These are phyloP conservation scores for Tribolium castaneum DNA, from an alignment of 1,140 invertebrate genomes.

Conservation along the genomic window DNA sequence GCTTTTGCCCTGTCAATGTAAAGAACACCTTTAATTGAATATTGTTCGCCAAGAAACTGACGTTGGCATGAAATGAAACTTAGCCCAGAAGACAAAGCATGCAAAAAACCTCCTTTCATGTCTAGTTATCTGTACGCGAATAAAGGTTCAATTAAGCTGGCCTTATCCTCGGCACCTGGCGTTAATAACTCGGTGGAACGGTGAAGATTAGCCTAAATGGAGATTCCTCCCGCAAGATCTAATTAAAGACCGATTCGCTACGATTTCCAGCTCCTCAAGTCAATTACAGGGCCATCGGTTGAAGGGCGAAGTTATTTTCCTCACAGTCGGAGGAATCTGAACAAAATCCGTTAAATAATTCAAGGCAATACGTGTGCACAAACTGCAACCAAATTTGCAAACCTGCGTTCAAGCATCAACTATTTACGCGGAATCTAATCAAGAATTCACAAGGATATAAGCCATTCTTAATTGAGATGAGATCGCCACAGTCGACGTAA, in stretches of 20 bases:
- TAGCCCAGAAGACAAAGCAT: not conserved
- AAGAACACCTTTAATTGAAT: too few relatives aligned
- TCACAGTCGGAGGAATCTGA: not conserved
- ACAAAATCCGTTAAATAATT: slow-evolving; percentile 22
- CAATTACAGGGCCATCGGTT: slow-evolving; percentile 14
- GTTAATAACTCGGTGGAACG: slow-evolving; percentile 23
- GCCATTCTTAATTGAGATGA: slow-evolving; percentile 21
- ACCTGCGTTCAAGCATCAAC: not conserved
- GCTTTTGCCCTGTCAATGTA: too few relatives aligned
- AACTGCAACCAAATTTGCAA: not conserved
- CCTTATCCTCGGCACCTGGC: slow-evolving; percentile 21
- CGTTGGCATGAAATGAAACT: not conserved
- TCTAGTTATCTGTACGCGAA: not conserved
- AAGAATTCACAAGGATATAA: slow-evolving; percentile 14
- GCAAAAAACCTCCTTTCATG: not conserved
- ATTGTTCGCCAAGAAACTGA: not conserved
- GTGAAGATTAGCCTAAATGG: slow-evolving; percentile 35
- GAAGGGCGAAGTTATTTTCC: not conserved
- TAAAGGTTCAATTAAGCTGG: slow-evolving; percentile 19
- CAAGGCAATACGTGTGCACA: slow-evolving; percentile 2
- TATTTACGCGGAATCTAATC: not conserved
- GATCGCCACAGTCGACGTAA: not conserved
- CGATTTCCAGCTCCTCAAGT: slow-evolving; percentile 33
- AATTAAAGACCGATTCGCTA: slow-evolving; percentile 31
- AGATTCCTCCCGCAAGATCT: slow-evolving; percentile 31